These are phyloP conservation scores for Stomatorhinus walkeri DNA, from an alignment of 2,797 vertebrate genomes.

Conservation along the genomic window DNA sequence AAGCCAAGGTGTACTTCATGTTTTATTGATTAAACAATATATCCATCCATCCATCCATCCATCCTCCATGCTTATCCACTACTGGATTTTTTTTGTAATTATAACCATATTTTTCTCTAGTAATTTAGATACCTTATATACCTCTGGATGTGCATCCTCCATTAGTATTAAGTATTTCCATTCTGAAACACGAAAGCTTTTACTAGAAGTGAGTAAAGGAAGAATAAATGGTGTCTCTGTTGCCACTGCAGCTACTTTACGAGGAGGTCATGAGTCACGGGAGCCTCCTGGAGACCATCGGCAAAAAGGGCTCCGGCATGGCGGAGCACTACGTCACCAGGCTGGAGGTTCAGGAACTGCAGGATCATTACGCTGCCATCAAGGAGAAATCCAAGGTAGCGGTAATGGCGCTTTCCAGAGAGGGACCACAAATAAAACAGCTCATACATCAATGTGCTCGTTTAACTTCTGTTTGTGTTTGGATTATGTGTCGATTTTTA, in stretches of 20 bases:
- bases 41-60: not conserved
- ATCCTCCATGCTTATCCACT: not conserved
- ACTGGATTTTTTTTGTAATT: not conserved
- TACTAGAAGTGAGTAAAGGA: not conserved
- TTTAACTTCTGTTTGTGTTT: not conserved
- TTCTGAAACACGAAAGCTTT: not conserved
- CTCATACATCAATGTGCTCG: not conserved
- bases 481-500: not conserved
- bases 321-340: constrained; percentile 78
- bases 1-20: constrained; percentile 70
- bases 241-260: constrained; percentile 69
- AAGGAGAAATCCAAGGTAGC: constrained; percentile 80
- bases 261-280: constrained; percentile 87
- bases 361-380: constrained; percentile 68
- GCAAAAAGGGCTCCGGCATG: constrained; percentile 81
- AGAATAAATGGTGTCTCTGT: not conserved
- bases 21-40: not conserved
- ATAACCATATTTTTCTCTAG: not conserved
- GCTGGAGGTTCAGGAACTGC: constrained; percentile 83
- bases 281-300: constrained; percentile 81
- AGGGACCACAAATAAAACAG: not conserved
- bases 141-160: not conserved
- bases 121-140: not conserved
- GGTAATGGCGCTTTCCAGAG: not conserved
- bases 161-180: not conserved